These are phyloP conservation scores for Arrhopalites spinosus DNA, from an alignment of 2,888 invertebrate species.

Conservation along the genomic window DNA sequence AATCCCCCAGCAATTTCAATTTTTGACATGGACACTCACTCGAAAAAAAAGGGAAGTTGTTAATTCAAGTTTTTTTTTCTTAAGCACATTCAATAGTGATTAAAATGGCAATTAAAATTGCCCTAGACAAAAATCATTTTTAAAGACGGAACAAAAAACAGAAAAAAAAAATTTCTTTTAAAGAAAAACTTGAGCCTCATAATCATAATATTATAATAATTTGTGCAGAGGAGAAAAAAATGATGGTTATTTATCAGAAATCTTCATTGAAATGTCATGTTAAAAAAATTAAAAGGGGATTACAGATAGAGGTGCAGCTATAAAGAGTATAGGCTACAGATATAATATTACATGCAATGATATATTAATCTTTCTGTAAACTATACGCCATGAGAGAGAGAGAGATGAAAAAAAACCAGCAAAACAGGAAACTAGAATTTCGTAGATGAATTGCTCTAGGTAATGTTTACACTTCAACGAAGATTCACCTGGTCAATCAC, in stretches of 20 bases:
- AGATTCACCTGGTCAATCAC: slow-evolving; percentile 10
- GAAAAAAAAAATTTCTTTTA: not conserved
- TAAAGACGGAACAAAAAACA: no score
- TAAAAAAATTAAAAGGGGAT: slow-evolving; percentile 29
- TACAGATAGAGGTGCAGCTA: slow-evolving; percentile 26
- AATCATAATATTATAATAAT: not conserved
- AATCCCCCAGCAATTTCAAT: no score
- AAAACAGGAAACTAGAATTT: not conserved
- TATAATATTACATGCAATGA: no score
- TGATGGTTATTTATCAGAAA: slow-evolving; percentile 16
- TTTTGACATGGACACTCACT: no score
- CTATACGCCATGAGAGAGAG: no score
- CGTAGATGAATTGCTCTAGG: not conserved
- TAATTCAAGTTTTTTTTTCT: no score
- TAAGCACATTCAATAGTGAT: no score
- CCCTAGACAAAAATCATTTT: no score
- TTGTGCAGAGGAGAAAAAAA: not conserved
- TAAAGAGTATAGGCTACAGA: no score
- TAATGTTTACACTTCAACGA: slow-evolving; percentile 22
- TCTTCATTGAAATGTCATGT: slow-evolving; percentile 24
- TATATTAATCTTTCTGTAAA: no score
- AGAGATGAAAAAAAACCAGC: slow-evolving; percentile 15
- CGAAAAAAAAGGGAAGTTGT: no score
- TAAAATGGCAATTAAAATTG: no score
- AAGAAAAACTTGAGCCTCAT: not conserved